Base-by-base conservation (phyloP, 2,888 invertebrate genomes). In the Noctua janthe region DNA sequence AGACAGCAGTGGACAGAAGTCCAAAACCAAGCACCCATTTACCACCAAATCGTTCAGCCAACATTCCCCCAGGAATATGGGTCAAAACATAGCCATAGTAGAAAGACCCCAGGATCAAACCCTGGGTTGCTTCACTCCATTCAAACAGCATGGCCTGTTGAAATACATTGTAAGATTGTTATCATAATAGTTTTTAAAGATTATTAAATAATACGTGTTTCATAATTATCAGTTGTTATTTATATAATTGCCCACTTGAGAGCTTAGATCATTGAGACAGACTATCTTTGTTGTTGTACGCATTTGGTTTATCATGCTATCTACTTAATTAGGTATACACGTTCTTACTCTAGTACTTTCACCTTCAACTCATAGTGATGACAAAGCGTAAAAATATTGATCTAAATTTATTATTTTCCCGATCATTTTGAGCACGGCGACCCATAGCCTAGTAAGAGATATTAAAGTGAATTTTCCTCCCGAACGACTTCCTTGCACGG, bases 21-120 rank as follows among this genome's bases (percentile, higher is more conserved):
- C 99, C 99, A 71, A 98, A 91, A 0, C 98, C 98, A 10, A 99
- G 96, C 0, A 98, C 98, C 97, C 98, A 98, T 95, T 99, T 99
- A 7, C 99, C 99, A 20, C 99, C 99, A 87, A 98, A 98, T 86
- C 97, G 97, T 91, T 98, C 98, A 0, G 99, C 98, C 75, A 99
- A 91, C 92, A 98, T 97, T 54, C 99, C 99, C 49, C 99, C 99
- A 0, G 99, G 99, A 20, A 99, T 94, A 90, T 99, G 99, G 0
- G 98, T 98, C 0, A 98, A 80, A 2, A 99, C 97, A 93, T 99
- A 99, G 0, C 99, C 99, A 96, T 98, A 98, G 95, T 98, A 99
- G 94, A 99, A 99, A 0, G 98, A 98, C 29, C 98, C 98, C 1
- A 99, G 96, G 20, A 99, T 97, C n/a, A 98, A 91, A 0, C 99